These are phyloP conservation scores for Cynoglossus semilaevis DNA, from an alignment of 2,113 vertebrate genomes.

Conservation along the genomic window DNA sequence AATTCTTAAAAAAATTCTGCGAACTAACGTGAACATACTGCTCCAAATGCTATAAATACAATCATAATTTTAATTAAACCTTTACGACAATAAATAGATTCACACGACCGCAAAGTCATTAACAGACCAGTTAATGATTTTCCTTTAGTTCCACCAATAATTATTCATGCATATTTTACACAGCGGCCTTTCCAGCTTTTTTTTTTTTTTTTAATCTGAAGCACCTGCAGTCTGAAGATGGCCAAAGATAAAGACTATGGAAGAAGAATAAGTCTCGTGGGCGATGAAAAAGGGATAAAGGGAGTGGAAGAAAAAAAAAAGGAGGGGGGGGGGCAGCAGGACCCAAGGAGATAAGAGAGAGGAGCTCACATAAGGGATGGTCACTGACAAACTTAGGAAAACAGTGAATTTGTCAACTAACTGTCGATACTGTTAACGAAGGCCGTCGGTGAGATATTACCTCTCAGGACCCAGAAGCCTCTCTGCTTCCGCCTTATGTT, in stretches of 20 bases:
- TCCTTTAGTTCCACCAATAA: no score
- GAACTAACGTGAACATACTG: no score
- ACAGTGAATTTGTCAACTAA: slow-evolving; percentile 71
- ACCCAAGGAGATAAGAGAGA: slow-evolving; percentile 49
- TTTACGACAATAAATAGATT: no score
- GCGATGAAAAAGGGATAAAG: slow-evolving; percentile 36
- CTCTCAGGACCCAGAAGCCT: slow-evolving; percentile 56
- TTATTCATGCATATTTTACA: no score
- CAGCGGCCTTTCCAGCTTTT: no score
- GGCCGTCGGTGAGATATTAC: slow-evolving; percentile 71
- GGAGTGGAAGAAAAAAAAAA: neutral
- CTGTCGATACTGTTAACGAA: slow-evolving; percentile 77
- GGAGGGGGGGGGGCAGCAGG: slow-evolving; percentile 4
- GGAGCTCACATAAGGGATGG: slow-evolving; percentile 51
- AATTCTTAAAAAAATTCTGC: no score
- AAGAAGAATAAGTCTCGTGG: slow-evolving; percentile 7
- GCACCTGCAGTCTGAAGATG: no score
- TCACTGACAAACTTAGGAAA: slow-evolving; percentile 66
- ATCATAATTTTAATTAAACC: no score
- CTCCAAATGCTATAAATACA: no score
- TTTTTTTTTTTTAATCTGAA: no score
- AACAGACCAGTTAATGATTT: no score
- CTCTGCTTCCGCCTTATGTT: neutral
- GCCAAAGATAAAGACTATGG: slow-evolving; percentile 4
- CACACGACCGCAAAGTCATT: no score